Percentiles rank a stretch among this genome's conserved stretches.
phyloP scores from a whole-genome alignment of 2,113 vertebrate genomes.

The Dipodomys spectabilis region DNA sequence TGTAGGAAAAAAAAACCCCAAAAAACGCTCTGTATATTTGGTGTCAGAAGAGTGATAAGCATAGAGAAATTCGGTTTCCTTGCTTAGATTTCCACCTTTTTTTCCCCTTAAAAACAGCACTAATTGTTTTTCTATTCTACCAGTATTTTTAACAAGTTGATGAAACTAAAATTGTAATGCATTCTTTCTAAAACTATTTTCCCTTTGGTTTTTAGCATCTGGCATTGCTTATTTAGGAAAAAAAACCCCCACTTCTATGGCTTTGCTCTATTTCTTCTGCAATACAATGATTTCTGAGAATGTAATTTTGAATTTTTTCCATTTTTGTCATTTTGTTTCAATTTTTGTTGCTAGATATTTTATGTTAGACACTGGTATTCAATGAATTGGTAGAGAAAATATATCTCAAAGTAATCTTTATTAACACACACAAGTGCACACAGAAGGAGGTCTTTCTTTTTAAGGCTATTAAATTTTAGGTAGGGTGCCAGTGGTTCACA shows the following conservation, averaged over 20 bases:
- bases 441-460: neutral
- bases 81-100: neutral
- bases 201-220: neutral
- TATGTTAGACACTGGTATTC: constrained; percentile 31
- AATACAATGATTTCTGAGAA: constrained; percentile 35
- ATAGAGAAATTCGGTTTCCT: neutral
- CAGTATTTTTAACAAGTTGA: constrained; percentile 28
- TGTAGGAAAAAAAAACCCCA: neutral
- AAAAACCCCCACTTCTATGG: neutral
- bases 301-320: constrained; percentile 4
- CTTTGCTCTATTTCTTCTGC: constrained; percentile 20
- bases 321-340: neutral
- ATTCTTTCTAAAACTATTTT: constrained; percentile 15
- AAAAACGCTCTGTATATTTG: neutral
- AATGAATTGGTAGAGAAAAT: neutral
- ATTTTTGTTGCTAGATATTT: neutral
- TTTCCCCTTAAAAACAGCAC: too few relatives aligned
- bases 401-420: neutral
- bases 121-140: neutral
- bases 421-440: neutral
- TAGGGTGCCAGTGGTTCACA: too few relatives aligned
- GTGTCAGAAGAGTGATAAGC: neutral
- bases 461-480: neutral
- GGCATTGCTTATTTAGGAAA: constrained; percentile 16
- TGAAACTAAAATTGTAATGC: constrained; percentile 26